Evolutionary conservation across 2,113 vertebrate species (phyloP).

Genomic region (Pelusios castaneus): DNA sequence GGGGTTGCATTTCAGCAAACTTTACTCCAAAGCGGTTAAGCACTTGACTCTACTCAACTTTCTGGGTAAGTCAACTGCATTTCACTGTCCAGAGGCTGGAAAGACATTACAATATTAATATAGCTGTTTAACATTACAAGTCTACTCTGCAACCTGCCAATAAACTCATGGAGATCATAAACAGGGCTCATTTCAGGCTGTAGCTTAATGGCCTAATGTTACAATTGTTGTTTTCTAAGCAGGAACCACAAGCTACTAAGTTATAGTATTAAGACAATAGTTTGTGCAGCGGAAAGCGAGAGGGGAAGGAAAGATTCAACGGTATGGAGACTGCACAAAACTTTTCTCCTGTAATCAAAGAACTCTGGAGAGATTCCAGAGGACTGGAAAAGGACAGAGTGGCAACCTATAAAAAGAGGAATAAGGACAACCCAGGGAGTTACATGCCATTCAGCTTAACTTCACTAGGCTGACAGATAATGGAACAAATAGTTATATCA

Average conservation of each 20-base stretch:
- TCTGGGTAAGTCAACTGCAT: background rate
- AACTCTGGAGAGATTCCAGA: too few relatives aligned
- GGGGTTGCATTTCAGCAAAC: background rate
- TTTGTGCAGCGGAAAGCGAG: background rate
- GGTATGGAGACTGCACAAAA: background rate
- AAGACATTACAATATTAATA: background rate
- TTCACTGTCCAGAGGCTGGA: background rate
- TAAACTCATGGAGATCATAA: background rate
- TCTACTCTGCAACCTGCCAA: background rate
- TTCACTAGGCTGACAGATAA: too few relatives aligned
- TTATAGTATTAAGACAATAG: background rate
- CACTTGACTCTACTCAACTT: background rate
- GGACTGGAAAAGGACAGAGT: too few relatives aligned
- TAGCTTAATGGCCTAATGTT: background rate
- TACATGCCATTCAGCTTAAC: too few relatives aligned
- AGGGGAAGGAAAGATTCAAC: background rate
- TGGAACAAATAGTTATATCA: too few relatives aligned
- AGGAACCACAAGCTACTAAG: background rate
- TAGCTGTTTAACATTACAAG: background rate
- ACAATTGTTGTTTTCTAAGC: background rate
- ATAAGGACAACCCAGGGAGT: too few relatives aligned
- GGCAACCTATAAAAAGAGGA: too few relatives aligned
- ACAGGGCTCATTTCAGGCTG: background rate
- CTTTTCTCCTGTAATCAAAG: background rate
- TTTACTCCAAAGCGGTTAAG: background rate